Evolutionary conservation across 2,888 invertebrate species (phyloP), one percentile per base, ranked within the genome.

Genomic region (Atethmia centrago): DNA sequence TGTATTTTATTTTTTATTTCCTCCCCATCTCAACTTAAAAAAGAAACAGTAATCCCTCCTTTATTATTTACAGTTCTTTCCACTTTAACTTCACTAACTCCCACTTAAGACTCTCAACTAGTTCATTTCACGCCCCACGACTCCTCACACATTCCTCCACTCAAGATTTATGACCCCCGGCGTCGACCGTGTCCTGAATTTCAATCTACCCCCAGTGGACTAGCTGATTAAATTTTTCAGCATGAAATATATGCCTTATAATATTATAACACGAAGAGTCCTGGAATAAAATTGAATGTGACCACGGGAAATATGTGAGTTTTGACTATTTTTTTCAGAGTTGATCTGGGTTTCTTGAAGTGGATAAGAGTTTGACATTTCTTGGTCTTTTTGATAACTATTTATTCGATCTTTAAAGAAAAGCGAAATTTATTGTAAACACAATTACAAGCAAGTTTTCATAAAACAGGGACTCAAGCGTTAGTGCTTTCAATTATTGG

Each of bases 201-300:
- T 90, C 90, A 91, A 91, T 91, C 85, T 83, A 82, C 80, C 87
- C 87, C 83, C 83, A 78, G 71, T 77, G 88, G 91, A 85, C 86
- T 74, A 73, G 63, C 84, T 89, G 91, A 91, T 91, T 90, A 91
- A 90, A 91, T 90, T 91, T 90, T 89, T 91, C 89, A 88, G 77
- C 80, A 85, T 90, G 86, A 90, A 88, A 85, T 85, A 84, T 89
- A 80, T 84, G 81, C 81, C 58, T 71, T 82, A 69, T 83, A 84
- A 76, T 84, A 82, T 56, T 84, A 82, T 56, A 82, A 80, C 75
- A 65, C 66, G 81, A 76, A 62, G 78, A 81, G 49, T 80, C 42
- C 64, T 51, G 45, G 63, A 56, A 70, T 47, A 62, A 80, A 80
- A 86, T 85, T 86, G 71, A 86, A 84, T 77, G 73, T 65, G 75